Evolutionary conservation across 2,797 vertebrate species (phyloP).

Genomic region (Anguilla megastoma): DNA sequence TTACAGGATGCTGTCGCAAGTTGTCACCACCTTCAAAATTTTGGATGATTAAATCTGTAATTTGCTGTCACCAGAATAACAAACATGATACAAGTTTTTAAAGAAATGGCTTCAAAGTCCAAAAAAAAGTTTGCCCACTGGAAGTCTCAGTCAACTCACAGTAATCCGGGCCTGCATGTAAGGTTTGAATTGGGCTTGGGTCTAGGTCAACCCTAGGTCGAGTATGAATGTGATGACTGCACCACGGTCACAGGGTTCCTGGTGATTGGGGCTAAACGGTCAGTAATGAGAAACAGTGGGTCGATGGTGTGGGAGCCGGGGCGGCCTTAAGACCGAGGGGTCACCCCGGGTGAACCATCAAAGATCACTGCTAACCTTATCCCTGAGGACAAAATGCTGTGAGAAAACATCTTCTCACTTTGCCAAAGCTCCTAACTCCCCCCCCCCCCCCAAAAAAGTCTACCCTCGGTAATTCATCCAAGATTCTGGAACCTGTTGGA

Average conservation of each 20-base stretch:
- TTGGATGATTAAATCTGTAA: background rate
- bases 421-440: constrained; percentile 11
- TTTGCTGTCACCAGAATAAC: background rate
- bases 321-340: constrained; percentile 26
- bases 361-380: constrained; percentile 42
- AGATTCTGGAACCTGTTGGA: constrained; percentile 13
- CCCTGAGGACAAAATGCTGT: constrained; percentile 45
- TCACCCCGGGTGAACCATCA: constrained; percentile 44
- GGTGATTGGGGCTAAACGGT: background rate
- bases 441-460: background rate
- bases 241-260: background rate
- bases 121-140: constrained; percentile 8
- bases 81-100: background rate
- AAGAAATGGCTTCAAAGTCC: background rate
- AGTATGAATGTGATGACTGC: background rate
- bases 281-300: constrained; percentile 41
- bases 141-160: no score
- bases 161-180: background rate
- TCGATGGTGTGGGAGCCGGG: constrained; percentile 24
- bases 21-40: background rate
- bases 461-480: constrained; percentile 38
- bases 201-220: background rate
- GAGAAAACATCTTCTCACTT: constrained; percentile 39
- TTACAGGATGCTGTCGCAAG: background rate
- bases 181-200: background rate